Percentiles rank a stretch among this genome's conserved stretches.
phyloP scores from a whole-genome alignment of 2,888 invertebrate species.

The Plagiodera versicolora region DNA sequence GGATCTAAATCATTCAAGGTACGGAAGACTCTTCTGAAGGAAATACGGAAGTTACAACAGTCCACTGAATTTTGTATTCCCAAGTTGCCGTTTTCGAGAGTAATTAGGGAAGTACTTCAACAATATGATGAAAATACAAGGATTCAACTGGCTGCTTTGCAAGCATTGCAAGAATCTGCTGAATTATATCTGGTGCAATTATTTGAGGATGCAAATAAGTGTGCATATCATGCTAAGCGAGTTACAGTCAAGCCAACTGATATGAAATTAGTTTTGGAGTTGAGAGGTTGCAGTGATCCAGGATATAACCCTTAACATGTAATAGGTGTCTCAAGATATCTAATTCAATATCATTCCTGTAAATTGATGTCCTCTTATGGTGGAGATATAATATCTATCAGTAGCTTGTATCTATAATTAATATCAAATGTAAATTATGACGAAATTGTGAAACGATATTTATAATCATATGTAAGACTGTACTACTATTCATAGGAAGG shows the following conservation, averaged over 20 bases:
- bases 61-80: constrained; percentile 52
- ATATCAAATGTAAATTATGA: no score
- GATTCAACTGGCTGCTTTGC: constrained; percentile 52
- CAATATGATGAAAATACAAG: constrained; percentile 33
- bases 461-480: no score
- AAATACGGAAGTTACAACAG: constrained; percentile 45
- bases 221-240: constrained; percentile 55
- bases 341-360: no score
- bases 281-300: constrained; percentile 46
- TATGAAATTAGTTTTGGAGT: constrained; percentile 52
- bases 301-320: background rate
- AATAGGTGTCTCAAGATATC: no score
- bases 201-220: constrained; percentile 56
- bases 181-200: constrained; percentile 58
- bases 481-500: no score
- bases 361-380: no score
- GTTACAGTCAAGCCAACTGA: constrained; percentile 57
- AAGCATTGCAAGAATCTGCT: constrained; percentile 57
- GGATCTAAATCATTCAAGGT: background rate
- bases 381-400: no score
- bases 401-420: no score
- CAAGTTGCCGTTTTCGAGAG: constrained; percentile 52
- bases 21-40: constrained; percentile 22
- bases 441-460: no score
- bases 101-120: constrained; percentile 54